phyloP scores from a whole-genome alignment of 2,888 invertebrate genomes.

The Coelinius sp. region DNA sequence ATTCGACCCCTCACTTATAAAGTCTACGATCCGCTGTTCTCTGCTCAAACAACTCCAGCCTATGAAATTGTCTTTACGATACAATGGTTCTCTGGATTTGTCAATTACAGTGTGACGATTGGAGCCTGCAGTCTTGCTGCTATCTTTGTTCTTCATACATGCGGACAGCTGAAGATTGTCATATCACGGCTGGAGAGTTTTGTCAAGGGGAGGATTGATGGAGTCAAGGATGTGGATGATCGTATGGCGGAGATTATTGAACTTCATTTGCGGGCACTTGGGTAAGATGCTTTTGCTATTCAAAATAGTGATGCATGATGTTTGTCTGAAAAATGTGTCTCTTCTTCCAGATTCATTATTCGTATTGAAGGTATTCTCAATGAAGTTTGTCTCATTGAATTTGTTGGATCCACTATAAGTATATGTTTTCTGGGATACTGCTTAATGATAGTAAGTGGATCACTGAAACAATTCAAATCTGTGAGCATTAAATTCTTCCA shows the following conservation, averaged over 20 bases:
- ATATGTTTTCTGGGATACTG: slow-evolving; percentile 65
- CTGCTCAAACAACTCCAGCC: slow-evolving; percentile 55
- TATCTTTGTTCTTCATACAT: slow-evolving; percentile 61
- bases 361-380: slow-evolving; percentile 57
- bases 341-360: slow-evolving; percentile 55
- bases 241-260: slow-evolving; percentile 53
- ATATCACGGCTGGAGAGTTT: slow-evolving; percentile 47
- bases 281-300: slow-evolving; percentile 45
- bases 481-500: not conserved
- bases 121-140: slow-evolving; percentile 59
- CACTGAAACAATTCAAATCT: not conserved
- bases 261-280: slow-evolving; percentile 55
- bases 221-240: not conserved
- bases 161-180: slow-evolving; percentile 61
- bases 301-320: too few species aligned
- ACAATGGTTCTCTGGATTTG: slow-evolving; percentile 58
- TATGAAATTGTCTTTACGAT: slow-evolving; percentile 60
- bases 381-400: slow-evolving; percentile 60
- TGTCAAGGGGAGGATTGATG: slow-evolving; percentile 37
- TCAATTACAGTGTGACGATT: slow-evolving; percentile 59
- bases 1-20: slow-evolving; percentile 57
- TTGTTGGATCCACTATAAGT: slow-evolving; percentile 62
- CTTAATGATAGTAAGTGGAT: slow-evolving; percentile 60
- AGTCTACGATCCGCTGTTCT: slow-evolving; percentile 55
- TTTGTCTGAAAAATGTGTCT: not conserved